phyloP scores from a whole-genome alignment of 2,113 vertebrate species.

The Mesocricetus auratus region DNA sequence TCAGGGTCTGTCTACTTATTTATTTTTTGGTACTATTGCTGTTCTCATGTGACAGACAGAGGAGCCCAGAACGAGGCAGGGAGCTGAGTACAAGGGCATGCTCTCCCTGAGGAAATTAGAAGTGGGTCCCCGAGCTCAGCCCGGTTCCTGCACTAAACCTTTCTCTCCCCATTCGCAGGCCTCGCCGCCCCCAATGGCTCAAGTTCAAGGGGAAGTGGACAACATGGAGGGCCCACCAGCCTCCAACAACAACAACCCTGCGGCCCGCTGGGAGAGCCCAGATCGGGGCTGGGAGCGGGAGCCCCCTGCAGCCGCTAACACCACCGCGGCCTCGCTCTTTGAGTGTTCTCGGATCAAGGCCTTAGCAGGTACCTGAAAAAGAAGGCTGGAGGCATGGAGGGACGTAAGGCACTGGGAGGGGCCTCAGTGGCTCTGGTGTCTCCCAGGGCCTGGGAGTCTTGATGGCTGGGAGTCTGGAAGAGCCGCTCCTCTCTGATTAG shows the following conservation, averaged over 20 bases:
- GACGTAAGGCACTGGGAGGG: neutral
- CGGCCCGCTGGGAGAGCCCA: conserved; percentile 86
- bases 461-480: neutral
- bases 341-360: conserved; percentile 97
- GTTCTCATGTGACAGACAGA: neutral
- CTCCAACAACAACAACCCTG: conserved; percentile 91
- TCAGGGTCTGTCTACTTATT: neutral
- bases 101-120: neutral
- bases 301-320: conserved; percentile 82
- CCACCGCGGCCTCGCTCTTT: conserved; percentile 93
- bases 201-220: conserved; percentile 92
- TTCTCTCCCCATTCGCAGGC: conserved; percentile 41
- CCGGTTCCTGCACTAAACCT: neutral
- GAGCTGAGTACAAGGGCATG: neutral
- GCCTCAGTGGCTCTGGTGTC: too few species aligned
- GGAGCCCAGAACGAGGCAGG: neutral
- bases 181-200: conserved; percentile 88
- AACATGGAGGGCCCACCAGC: conserved; percentile 92
- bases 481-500: neutral
- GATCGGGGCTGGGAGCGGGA: conserved; percentile 83
- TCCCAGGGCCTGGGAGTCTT: neutral
- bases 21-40: neutral
- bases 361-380: conserved; percentile 89
- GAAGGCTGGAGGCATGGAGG: neutral
- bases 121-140: neutral